Conservation (phyloP, 2,797 vertebrate genomes). For the Parambassis ranga region DNA sequence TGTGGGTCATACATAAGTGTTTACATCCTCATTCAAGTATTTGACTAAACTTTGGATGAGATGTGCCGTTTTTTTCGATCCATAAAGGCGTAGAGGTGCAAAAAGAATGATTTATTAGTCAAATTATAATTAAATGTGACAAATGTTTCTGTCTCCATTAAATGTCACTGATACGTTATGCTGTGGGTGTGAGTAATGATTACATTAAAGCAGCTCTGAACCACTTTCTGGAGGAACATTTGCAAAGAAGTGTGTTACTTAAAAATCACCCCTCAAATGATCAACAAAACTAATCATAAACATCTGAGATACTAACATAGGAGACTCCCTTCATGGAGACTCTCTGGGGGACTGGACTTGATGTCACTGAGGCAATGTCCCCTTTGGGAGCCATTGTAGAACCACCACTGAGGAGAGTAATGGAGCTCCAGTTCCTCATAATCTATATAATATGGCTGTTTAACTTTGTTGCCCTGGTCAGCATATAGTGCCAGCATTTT, state of each 20-base stretch:
- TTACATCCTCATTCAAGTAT: constrained; percentile 4
- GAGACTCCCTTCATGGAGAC: neutral
- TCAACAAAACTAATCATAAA: too few relatives aligned
- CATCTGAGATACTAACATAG: too few relatives aligned
- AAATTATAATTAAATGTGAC: neutral
- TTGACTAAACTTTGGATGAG: constrained; percentile 16
- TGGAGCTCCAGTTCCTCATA: neutral
- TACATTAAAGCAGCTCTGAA: too few relatives aligned
- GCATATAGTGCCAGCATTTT: neutral
- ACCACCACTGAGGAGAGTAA: neutral
- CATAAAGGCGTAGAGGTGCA: neutral
- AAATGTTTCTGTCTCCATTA: constrained; percentile 23
- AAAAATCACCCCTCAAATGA: too few relatives aligned
- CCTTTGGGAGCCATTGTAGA: constrained; percentile 3
- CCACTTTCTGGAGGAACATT: too few relatives aligned
- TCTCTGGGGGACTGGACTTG: neutral
- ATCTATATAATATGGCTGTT: neutral
- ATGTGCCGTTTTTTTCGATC: too few relatives aligned
- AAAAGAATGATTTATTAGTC: neutral
- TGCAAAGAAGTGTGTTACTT: too few relatives aligned
- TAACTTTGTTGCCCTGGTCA: constrained; percentile 6
- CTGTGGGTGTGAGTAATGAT: neutral
- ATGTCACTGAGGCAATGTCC: constrained; percentile 3
- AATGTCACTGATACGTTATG: constrained; percentile 10
- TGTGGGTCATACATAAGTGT: neutral